These are phyloP conservation scores for Parnassius apollo DNA, from an alignment of 2,888 invertebrate genomes.

Conservation along the genomic window DNA sequence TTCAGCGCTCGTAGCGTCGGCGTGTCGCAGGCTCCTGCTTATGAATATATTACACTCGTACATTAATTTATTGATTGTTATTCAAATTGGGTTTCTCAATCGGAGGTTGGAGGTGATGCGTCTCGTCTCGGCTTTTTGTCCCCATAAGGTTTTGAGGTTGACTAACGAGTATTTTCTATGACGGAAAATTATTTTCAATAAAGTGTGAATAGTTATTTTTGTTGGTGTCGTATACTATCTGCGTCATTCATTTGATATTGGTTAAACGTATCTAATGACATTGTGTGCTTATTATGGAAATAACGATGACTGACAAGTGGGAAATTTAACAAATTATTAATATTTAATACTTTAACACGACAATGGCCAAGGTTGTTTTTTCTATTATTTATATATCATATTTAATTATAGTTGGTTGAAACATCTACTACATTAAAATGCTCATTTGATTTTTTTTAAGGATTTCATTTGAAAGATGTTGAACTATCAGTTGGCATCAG, in stretches of 20 bases:
- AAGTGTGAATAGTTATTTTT: conserved; percentile 42
- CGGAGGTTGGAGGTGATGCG: conserved; percentile 76
- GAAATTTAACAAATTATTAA: conserved; percentile 43
- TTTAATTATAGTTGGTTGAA: neutral
- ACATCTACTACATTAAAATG: too few relatives aligned
- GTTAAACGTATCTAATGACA: conserved; percentile 53
- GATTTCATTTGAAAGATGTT: too few relatives aligned
- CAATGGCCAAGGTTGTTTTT: conserved; percentile 27
- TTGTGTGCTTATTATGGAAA: conserved; percentile 40
- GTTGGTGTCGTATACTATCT: conserved; percentile 38
- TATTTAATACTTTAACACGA: conserved; percentile 26
- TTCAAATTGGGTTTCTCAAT: conserved; percentile 80
- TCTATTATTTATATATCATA: conserved; percentile 26
- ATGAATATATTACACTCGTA: conserved; percentile 75
- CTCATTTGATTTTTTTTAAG: too few relatives aligned
- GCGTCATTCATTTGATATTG: conserved; percentile 49
- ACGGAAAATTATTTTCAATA: conserved; percentile 58
- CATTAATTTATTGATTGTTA: conserved; percentile 82
- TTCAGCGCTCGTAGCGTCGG: conserved; percentile 68
- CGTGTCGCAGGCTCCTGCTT: conserved; percentile 67
- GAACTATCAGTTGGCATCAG: too few relatives aligned
- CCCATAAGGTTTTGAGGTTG: conserved; percentile 59
- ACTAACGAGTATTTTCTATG: conserved; percentile 50
- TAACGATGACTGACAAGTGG: conserved; percentile 48
- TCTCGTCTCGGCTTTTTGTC: conserved; percentile 64